Evolutionary conservation across 2,888 invertebrate genomes (phyloP).

Genomic region (Pheosia gnoma): DNA sequence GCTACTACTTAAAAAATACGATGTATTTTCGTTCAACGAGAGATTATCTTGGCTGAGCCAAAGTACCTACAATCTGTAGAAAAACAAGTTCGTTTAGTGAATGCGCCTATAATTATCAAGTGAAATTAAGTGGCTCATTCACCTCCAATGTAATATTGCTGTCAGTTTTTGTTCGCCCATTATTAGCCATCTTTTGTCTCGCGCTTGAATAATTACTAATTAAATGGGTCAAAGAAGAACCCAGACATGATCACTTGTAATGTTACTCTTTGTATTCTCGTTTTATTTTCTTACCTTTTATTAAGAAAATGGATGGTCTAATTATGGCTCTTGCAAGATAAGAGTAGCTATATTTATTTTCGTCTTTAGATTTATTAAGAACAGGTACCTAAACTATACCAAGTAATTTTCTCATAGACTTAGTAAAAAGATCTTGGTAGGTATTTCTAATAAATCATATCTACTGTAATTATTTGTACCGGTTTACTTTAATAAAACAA

Average conservation of each 20-base stretch:
- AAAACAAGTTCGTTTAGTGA: background rate
- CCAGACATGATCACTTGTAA: constrained; percentile 13
- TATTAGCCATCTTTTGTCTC: constrained; percentile 26
- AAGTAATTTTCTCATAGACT: no score
- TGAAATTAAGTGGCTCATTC: constrained; percentile 15
- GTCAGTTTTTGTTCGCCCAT: constrained; percentile 18
- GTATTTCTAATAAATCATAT: no score
- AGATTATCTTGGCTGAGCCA: no score
- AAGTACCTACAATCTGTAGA: background rate
- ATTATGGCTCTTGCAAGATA: background rate
- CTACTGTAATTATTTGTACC: no score
- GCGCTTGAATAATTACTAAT: constrained; percentile 34
- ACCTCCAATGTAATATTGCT: constrained; percentile 15
- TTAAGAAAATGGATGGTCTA: background rate
- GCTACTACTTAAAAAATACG: no score
- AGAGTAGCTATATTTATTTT: background rate
- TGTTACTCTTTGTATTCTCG: constrained; percentile 8
- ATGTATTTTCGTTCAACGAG: no score
- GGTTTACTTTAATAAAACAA: no score
- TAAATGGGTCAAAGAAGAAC: constrained; percentile 23
- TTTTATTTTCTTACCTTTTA: constrained; percentile 4
- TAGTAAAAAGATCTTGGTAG: no score
- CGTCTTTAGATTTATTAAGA: background rate
- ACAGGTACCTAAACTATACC: no score
- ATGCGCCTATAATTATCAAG: constrained; percentile 18